Evolutionary conservation across 2,888 invertebrate genomes (phyloP), one percentile per base, ranked within the genome.

Genomic region (Sisyra nigra): DNA sequence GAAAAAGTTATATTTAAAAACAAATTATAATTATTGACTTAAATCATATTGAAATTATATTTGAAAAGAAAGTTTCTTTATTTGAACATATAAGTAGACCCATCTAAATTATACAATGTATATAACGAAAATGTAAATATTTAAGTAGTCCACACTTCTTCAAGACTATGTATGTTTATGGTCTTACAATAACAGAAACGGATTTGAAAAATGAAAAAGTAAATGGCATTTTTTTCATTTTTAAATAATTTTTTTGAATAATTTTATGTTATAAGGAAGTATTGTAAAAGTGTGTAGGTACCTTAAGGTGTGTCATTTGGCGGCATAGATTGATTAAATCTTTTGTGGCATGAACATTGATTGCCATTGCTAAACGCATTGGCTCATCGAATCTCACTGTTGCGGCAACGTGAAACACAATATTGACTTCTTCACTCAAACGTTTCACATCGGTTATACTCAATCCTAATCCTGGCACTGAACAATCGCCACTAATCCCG

Each of bases 361-460:
- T 85, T 38, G 72, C 71, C 36, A 86, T 71, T 0, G 91, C 85
- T 2, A 77, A 63, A 56, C 78, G 73, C 1, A 92, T 64, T 38
- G 78, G 77, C 56, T 91, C 91, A 58, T 89, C 85, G 54, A 92
- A 92, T 53, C 80, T 75, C 4, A 94, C 86, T 0, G 93, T 93
- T 1, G 94, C 96, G 0, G 94, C 94, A 7, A 83, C 82, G 57
- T 96, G 91, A 60, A 96, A 81, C 7, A 78, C 69, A 44, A 80
- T 62, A 51, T 77, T 67, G 38, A 85, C 76, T 58, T 81, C 75
- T 3, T 76, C 70, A 1, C 65, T 64, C 3, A 81, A 60, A 47
- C 65, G 67, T 51, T 72, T 67, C 49, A 78, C 70, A 53, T 81
- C 78, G 5, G 63, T 62, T 0, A 70, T 55, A 0, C 68, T 70